Conservation (phyloP, 2,797 vertebrate genomes). For the Sebastes hopkinsi region DNA sequence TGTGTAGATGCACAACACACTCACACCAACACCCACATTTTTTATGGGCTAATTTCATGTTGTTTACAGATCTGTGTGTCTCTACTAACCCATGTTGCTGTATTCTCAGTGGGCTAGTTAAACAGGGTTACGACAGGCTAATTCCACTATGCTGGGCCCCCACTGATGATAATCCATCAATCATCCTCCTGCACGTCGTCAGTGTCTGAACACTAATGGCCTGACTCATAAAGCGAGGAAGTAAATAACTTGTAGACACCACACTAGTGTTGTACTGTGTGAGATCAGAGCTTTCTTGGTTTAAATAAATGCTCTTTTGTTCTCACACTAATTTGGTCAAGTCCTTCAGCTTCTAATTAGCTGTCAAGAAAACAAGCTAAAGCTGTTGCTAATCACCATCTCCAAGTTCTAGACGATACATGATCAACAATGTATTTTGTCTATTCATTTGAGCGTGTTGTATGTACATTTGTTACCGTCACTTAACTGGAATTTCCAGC, state of each 20-base stretch:
- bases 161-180: slow-evolving; percentile 68
- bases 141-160: slow-evolving; percentile 52
- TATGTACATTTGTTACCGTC: neutral
- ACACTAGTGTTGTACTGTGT: neutral
- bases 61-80: slow-evolving; percentile 66
- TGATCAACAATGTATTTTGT: neutral
- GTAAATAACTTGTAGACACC: slow-evolving; percentile 35
- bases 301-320: slow-evolving; percentile 12
- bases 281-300: neutral
- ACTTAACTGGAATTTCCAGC: neutral
- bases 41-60: slow-evolving; percentile 71
- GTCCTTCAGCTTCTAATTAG: neutral
- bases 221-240: slow-evolving; percentile 22
- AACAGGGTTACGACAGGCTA: slow-evolving; percentile 66
- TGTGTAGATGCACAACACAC: slow-evolving; percentile 17
- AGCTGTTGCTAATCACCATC: slow-evolving; percentile 3
- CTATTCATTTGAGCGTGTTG: neutral
- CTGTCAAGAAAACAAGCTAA: slow-evolving; percentile 5
- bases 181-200: slow-evolving; percentile 43
- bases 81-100: slow-evolving; percentile 28
- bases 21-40: neutral
- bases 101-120: slow-evolving; percentile 69
- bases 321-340: neutral
- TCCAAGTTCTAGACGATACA: neutral
- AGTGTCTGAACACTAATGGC: slow-evolving; percentile 25